Evolutionary conservation across 2,888 invertebrate genomes (phyloP).

Genomic region (Cosmia pyralina): DNA sequence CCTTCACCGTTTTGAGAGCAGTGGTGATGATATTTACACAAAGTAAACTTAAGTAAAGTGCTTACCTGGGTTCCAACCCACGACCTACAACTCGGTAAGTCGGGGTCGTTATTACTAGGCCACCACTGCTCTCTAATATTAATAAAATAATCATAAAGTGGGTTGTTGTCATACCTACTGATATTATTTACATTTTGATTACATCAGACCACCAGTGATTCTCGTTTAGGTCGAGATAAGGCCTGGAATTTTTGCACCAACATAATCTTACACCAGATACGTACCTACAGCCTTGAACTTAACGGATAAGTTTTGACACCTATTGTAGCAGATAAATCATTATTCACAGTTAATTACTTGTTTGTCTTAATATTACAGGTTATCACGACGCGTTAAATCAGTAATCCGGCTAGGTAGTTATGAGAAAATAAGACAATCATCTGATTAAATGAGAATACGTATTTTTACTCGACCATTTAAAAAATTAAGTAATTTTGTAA

Average conservation of each 20-base stretch:
- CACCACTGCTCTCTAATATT: too few relatives aligned
- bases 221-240: constrained; percentile 19
- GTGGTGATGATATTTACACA: too few relatives aligned
- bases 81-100: too few relatives aligned
- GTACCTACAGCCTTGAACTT: constrained; percentile 42
- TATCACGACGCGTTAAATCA: constrained; percentile 28
- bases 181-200: not conserved
- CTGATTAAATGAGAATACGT: constrained; percentile 18
- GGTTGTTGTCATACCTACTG: too few relatives aligned
- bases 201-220: not conserved
- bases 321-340: constrained; percentile 21
- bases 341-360: constrained; percentile 39
- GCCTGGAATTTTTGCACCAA: constrained; percentile 18
- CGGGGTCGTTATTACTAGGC: too few relatives aligned
- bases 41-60: too few relatives aligned
- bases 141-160: too few relatives aligned
- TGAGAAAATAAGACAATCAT: constrained; percentile 24
- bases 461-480: not conserved
- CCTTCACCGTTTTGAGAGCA: too few relatives aligned
- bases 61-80: too few relatives aligned
- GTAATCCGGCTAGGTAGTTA: constrained; percentile 39
- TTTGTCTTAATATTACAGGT: constrained; percentile 36
- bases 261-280: constrained; percentile 22
- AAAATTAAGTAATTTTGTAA: not conserved
- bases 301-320: constrained; percentile 22